These are phyloP conservation scores for Diplodus puntazzo DNA, from an alignment of 2,797 vertebrate genomes.

Conservation along the genomic window DNA sequence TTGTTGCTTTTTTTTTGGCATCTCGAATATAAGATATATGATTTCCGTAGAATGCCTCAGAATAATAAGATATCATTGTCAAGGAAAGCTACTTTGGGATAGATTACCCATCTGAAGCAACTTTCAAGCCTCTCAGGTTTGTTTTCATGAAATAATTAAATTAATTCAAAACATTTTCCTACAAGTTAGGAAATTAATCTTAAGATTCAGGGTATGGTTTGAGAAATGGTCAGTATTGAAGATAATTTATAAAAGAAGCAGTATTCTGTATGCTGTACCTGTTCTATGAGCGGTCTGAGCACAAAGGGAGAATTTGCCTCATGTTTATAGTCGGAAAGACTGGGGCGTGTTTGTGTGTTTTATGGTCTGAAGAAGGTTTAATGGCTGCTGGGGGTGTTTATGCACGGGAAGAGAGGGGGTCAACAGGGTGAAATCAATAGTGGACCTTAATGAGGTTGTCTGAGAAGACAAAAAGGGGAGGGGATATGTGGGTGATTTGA, in stretches of 20 bases:
- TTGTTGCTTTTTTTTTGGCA: slow-evolving; percentile 1
- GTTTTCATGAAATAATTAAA: not conserved
- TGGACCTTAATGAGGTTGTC: slow-evolving; percentile 80
- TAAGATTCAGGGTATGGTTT: not conserved
- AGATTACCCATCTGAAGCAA: not conserved
- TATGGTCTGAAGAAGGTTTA: slow-evolving; percentile 68
- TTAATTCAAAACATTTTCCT: not conserved
- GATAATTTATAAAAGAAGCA: slow-evolving; percentile 11
- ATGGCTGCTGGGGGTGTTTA: slow-evolving; percentile 68
- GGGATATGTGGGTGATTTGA: slow-evolving; percentile 35
- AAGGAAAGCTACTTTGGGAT: not conserved
- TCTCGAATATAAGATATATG: not conserved
- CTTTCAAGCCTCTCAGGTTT: not conserved
- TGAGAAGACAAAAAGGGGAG: slow-evolving; percentile 59
- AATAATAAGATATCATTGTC: not conserved
- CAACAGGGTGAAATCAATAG: slow-evolving; percentile 80
- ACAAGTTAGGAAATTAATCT: not conserved
- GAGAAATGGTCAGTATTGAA: not conserved
- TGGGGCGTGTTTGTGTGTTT: slow-evolving; percentile 53
- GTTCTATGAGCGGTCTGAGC: slow-evolving; percentile 11
- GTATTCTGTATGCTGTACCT: slow-evolving; percentile 17
- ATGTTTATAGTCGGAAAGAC: slow-evolving; percentile 53
- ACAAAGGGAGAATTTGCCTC: slow-evolving; percentile 29
- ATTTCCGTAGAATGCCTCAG: not conserved
- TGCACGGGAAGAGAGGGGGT: slow-evolving; percentile 64